A percentile compares a stretch with the other conserved stretches of the same genome.
Conservation (phyloP, 2,113 vertebrate genomes). For the Porphyrio hochstetteri region DNA sequence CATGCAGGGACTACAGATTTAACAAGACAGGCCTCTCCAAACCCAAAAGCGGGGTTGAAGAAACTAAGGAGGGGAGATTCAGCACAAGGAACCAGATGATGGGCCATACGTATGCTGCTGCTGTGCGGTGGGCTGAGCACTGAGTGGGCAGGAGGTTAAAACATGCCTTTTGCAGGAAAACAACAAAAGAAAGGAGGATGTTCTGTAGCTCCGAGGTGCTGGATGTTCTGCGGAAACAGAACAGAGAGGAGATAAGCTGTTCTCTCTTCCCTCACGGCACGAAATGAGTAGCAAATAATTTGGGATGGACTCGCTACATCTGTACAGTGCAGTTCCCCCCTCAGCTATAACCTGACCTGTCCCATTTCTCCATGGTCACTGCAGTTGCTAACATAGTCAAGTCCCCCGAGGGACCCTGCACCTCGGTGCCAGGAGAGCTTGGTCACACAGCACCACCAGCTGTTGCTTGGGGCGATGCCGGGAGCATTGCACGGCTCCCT, state of each 20-base stretch:
- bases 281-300: neutral
- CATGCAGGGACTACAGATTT: neutral
- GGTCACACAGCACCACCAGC: neutral
- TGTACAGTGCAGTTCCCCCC: neutral
- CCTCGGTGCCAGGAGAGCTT: neutral
- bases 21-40: neutral
- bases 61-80: neutral
- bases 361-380: neutral
- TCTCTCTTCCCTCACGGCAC: neutral
- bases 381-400: neutral
- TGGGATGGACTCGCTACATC: neutral
- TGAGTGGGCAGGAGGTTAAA: neutral
- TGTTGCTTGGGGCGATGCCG: neutral
- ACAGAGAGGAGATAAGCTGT: neutral
- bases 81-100: neutral
- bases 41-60: neutral
- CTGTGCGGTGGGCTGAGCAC: neutral
- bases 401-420: neutral
- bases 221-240: neutral
- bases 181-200: neutral
- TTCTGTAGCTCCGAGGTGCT: neutral
- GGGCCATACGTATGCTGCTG: neutral
- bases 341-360: neutral
- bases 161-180: neutral
- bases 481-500: neutral